Conservation (phyloP, 1,140 invertebrate genomes). For the Piezodorus guildinii region DNA sequence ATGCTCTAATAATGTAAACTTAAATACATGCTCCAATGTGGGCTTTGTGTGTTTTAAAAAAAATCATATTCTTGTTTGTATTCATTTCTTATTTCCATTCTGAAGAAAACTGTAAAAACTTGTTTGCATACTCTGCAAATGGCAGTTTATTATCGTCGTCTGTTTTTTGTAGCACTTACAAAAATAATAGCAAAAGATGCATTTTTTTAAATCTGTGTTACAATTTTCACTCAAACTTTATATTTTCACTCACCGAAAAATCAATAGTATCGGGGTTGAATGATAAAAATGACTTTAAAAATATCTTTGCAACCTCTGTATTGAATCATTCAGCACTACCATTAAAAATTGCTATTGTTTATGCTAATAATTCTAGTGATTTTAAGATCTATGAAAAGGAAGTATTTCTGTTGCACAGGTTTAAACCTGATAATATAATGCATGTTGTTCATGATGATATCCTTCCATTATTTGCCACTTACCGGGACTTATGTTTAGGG, state of each 20-base stretch:
- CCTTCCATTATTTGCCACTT: slow-evolving; percentile 37
- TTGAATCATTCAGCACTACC: slow-evolving; percentile 25
- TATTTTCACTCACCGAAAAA: slow-evolving; percentile 24
- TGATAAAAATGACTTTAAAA: slow-evolving; percentile 23
- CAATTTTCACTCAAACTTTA: slow-evolving; percentile 22
- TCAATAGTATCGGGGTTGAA: slow-evolving; percentile 27
- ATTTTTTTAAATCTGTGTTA: slow-evolving; percentile 29
- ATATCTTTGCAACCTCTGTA: slow-evolving; percentile 26
- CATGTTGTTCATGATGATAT: slow-evolving; percentile 47
- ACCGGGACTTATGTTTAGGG: slow-evolving; percentile 31
- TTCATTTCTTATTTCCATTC: no score
- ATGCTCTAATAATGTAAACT: no score
- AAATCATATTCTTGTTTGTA: no score
- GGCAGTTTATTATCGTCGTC: slow-evolving; percentile 12
- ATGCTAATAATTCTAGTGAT: not conserved
- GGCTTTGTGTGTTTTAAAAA: no score
- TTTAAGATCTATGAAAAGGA: slow-evolving; percentile 6
- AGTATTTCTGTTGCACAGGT: slow-evolving; percentile 32
- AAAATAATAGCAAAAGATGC: slow-evolving; percentile 22
- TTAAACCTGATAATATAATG: slow-evolving; percentile 46
- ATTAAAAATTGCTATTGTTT: slow-evolving; percentile 24
- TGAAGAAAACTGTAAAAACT: no score
- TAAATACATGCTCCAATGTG: no score
- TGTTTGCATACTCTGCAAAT: not conserved
- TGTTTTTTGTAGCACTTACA: slow-evolving; percentile 22